These are phyloP conservation scores for Nematopogon swammerdamellus DNA, from an alignment of 2,888 invertebrate genomes.

Conservation along the genomic window DNA sequence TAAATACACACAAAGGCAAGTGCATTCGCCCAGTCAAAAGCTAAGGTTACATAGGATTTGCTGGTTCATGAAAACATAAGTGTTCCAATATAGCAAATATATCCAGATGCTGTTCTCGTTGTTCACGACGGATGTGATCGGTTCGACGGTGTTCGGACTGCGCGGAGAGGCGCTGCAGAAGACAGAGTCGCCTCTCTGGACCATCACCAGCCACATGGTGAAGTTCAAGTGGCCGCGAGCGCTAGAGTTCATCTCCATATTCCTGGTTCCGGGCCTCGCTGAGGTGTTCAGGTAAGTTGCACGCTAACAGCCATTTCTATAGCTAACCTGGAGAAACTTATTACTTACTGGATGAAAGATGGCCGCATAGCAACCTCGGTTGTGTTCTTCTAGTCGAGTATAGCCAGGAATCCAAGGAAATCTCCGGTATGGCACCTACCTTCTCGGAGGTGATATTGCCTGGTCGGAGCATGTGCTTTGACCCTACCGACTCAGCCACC, in stretches of 20 bases:
- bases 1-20: no score
- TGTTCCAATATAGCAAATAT: no score
- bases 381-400: no score
- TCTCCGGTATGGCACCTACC: no score
- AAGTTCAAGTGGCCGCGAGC: conserved; percentile 36
- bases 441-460: no score
- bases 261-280: conserved; percentile 29
- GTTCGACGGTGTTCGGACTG: conserved; percentile 32
- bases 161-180: conserved; percentile 28
- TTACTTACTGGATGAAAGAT: neutral
- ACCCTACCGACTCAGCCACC: no score
- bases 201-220: conserved; percentile 35
- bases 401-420: no score
- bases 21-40: no score
- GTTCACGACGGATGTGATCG: conserved; percentile 39
- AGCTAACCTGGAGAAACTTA: neutral
- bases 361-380: no score
- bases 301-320: neutral
- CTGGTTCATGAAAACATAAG: no score
- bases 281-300: conserved; percentile 24
- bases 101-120: conserved; percentile 32
- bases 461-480: no score
- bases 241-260: conserved; percentile 30
- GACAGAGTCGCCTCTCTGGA: conserved; percentile 30
- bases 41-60: no score